Evolutionary conservation across 2,113 vertebrate genomes (phyloP), one percentile per base, ranked within the genome.

Genomic region (Pithys albifrons): DNA sequence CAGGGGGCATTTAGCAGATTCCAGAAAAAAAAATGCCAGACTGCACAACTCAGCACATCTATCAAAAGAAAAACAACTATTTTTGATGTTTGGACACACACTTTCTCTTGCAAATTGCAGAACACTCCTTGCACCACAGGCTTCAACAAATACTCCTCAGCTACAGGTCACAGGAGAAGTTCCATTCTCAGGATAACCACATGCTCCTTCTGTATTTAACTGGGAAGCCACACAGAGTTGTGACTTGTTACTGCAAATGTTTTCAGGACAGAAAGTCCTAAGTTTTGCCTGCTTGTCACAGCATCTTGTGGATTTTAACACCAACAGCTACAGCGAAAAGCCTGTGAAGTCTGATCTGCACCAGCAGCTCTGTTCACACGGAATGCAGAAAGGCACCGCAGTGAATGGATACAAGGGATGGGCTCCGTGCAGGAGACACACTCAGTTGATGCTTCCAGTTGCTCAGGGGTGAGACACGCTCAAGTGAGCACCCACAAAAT

Each of bases 211-310:
- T 51, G 59, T 76, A 59, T 88, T 91, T 88, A 86, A 83, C 43
- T 84, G 59, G 48, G 39, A 95, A 96, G 72, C 46, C 35, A 81
- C 61, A 84, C 7, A 18, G 39, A 80, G 48, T n/a, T 91, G 87
- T 71, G 76, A 73, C 80, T 88, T 71, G 64, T 78, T 96, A 89
- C 73, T 70, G 70, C 48, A 72, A 77, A 93, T 85, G 75, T 78
- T 79, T 94, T 86, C 71, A 85, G 95, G 88, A 90, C 91, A 91
- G 64, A 79, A 95, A 89, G 87, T 91, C 74, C 80, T 80, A 84
- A 66, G 76, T 41, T 78, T 72, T 66, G 52, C 54, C 71, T 93
- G 89, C 45, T 95, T 91, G 81, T 94, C 87, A 89, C 46, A 91
- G 81, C 94, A 88, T 78, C 85, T 77, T 64, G 77, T 25, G 43